Evolutionary conservation across 2,888 invertebrate genomes (phyloP).

Genomic region (Mycogona germanica): DNA sequence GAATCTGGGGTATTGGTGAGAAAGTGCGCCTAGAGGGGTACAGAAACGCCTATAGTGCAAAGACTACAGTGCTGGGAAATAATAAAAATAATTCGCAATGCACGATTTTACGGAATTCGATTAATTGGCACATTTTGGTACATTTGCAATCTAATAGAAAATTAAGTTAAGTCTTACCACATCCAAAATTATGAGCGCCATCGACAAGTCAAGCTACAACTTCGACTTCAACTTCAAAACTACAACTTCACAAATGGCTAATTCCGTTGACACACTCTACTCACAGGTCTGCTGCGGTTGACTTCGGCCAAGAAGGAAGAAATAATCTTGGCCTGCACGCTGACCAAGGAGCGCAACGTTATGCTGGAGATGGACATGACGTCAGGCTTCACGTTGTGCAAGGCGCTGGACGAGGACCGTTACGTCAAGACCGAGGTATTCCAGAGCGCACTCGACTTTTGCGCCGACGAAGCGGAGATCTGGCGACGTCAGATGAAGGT

Average conservation of each 20-base stretch:
- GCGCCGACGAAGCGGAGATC: conserved; percentile 39
- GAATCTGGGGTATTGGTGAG: no score
- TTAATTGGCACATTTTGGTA: background rate
- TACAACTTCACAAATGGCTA: no score
- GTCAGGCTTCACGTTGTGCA: conserved; percentile 44
- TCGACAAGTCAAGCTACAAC: no score
- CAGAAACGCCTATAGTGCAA: no score
- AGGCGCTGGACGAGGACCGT: conserved; percentile 46
- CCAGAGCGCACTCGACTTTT: conserved; percentile 50
- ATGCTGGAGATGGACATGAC: conserved; percentile 41
- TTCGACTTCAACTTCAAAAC: no score
- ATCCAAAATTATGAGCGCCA: no score
- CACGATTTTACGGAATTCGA: background rate
- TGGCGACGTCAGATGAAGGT: conserved; percentile 35
- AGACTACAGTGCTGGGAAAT: no score
- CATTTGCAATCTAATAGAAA: background rate
- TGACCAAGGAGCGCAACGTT: conserved; percentile 37
- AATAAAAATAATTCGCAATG: background rate
- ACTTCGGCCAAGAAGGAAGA: conserved; percentile 50
- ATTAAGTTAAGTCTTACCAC: background rate
- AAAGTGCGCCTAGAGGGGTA: no score
- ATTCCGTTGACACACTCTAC: background rate
- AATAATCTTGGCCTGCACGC: conserved; percentile 50
- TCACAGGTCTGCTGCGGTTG: conserved; percentile 43
- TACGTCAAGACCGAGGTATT: conserved; percentile 51